Conservation (phyloP, 2,888 invertebrate genomes). For the Dione juno region DNA sequence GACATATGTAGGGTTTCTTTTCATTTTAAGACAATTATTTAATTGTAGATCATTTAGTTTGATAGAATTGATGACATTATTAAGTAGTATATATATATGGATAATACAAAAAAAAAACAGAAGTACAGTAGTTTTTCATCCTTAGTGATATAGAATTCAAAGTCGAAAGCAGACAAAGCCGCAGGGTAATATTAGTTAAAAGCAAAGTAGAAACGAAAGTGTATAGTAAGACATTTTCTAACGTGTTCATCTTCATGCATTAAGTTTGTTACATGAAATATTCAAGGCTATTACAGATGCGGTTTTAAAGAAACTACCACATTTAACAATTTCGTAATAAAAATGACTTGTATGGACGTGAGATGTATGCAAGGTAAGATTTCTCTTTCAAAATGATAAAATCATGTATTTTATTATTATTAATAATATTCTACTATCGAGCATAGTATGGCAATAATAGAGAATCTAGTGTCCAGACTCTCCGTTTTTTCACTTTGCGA, state of each 20-base stretch:
- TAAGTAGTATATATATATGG: too few species aligned
- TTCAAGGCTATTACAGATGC: constrained; percentile 6
- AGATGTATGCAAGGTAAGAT: neutral
- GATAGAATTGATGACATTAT: too few species aligned
- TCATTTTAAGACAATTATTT: too few species aligned
- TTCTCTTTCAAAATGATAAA: neutral
- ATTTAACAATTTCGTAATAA: constrained; percentile 10
- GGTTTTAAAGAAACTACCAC: constrained; percentile 1
- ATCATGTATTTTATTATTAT: too few species aligned
- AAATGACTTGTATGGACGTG: neutral
- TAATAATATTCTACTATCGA: too few species aligned
- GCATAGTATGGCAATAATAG: too few species aligned
- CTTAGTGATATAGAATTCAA: too few species aligned
- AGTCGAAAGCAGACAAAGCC: neutral
- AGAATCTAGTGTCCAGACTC: too few species aligned
- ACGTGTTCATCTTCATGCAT: constrained; percentile 3
- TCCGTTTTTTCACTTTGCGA: too few species aligned
- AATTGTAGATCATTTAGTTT: too few species aligned
- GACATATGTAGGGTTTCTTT: neutral
- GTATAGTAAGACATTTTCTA: neutral
- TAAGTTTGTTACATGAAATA: constrained; percentile 4
- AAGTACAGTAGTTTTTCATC: too few species aligned
- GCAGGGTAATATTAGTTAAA: neutral
- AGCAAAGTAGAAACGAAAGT: constrained; percentile 13
- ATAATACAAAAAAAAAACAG: too few species aligned